These are phyloP conservation scores for Rhynchotus rufescens DNA, from an alignment of 2,797 vertebrate species.

Conservation along the genomic window DNA sequence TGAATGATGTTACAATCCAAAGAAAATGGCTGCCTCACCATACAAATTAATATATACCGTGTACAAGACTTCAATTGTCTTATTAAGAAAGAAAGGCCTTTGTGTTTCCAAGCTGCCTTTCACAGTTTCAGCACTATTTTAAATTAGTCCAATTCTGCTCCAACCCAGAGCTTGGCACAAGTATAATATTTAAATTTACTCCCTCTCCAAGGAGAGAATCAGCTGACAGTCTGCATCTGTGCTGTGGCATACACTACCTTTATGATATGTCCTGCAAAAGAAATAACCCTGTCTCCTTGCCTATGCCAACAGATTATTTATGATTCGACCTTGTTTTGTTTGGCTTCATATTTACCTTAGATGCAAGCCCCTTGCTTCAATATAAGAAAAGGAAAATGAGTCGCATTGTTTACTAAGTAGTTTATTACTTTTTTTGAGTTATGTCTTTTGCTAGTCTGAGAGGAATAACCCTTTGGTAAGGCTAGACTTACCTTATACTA, in stretches of 20 bases:
- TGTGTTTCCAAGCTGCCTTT: neutral
- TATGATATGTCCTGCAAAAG: neutral
- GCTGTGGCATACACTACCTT: neutral
- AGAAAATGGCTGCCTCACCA: neutral
- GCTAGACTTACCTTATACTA: accelerated
- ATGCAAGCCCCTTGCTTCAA: neutral
- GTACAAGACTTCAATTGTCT: neutral
- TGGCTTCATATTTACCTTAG: neutral
- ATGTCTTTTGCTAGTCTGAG: neutral
- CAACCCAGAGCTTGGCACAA: neutral
- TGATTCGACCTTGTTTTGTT: neutral
- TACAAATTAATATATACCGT: neutral
- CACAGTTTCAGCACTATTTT: neutral
- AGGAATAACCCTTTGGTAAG: neutral
- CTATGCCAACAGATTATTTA: neutral
- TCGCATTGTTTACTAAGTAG: neutral
- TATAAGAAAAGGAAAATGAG: neutral
- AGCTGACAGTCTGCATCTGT: neutral
- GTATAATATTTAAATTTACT: neutral
- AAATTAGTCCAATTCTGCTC: neutral
- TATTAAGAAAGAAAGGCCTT: neutral
- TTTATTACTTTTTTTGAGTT: accelerated
- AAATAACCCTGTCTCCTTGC: neutral
- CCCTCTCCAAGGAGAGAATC: neutral
- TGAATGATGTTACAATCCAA: neutral